A percentile compares a stretch with the other conserved stretches of the same genome.
These are phyloP conservation scores for Falco biarmicus DNA, from an alignment of 2,797 vertebrate genomes.

Conservation along the genomic window DNA sequence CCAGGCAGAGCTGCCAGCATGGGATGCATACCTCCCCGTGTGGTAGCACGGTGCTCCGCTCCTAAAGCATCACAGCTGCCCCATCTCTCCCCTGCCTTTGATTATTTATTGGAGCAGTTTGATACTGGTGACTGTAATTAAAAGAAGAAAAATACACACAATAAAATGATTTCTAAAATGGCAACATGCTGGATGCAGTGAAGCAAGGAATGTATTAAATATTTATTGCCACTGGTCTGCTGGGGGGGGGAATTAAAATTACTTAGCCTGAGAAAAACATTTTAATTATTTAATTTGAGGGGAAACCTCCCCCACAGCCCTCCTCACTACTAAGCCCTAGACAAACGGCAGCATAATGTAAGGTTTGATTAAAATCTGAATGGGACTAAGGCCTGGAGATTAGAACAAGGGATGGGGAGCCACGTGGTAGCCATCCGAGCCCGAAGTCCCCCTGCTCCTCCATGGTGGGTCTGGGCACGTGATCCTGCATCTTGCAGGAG, in stretches of 20 bases:
- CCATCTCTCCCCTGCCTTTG: background rate
- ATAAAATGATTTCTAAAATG: slow-evolving; percentile 56
- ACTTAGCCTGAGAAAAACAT: slow-evolving; percentile 54
- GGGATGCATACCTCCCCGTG: background rate
- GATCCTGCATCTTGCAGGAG: background rate
- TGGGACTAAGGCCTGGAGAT: background rate
- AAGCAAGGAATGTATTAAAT: slow-evolving; percentile 55
- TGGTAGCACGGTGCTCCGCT: background rate
- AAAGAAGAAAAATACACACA: slow-evolving; percentile 64
- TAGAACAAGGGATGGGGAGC: background rate
- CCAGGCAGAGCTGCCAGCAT: background rate
- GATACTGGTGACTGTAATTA: slow-evolving; percentile 57
- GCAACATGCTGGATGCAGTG: slow-evolving; percentile 9
- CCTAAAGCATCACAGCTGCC: background rate
- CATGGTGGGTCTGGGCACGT: background rate
- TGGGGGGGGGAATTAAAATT: slow-evolving; percentile 12
- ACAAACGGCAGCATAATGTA: slow-evolving; percentile 16
- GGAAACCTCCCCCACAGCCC: background rate
- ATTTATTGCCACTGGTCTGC: slow-evolving; percentile 56
- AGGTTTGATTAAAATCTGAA: slow-evolving; percentile 45
- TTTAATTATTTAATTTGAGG: slow-evolving; percentile 66
- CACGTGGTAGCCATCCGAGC: fast-evolving
- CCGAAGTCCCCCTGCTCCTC: background rate
- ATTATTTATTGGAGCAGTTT: slow-evolving; percentile 52
- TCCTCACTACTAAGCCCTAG: slow-evolving; percentile 22